Percentiles rank a stretch among this genome's conserved stretches.
These are phyloP conservation scores for Anableps anableps DNA, from an alignment of 2,797 vertebrate species.

Conservation along the genomic window DNA sequence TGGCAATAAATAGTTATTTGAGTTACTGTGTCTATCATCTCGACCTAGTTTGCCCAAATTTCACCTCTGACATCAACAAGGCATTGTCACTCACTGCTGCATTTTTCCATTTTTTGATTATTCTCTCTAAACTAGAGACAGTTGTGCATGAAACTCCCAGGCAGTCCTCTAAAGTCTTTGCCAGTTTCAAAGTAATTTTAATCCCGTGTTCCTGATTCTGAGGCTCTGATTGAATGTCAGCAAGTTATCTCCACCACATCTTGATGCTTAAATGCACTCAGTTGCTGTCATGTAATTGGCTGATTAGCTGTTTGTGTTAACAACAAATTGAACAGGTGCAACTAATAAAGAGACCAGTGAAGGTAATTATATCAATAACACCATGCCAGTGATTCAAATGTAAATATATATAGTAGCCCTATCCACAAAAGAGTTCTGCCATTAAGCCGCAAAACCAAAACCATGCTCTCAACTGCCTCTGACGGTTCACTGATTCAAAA, in stretches of 20 bases:
- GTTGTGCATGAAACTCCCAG: neutral
- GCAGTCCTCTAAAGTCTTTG: neutral
- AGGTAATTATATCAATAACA: neutral
- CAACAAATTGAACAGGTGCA: neutral
- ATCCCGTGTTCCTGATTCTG: neutral
- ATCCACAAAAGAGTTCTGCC: neutral
- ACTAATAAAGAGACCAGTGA: neutral
- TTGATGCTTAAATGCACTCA: neutral
- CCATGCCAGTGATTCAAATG: neutral
- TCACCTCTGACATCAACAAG: neutral
- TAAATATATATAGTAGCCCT: neutral
- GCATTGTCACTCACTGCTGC: neutral
- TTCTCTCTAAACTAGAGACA: neutral
- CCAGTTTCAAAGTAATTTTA: neutral
- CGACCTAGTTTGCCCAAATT: neutral
- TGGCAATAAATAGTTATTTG: too few species aligned
- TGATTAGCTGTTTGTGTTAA: neutral
- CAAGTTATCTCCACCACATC: neutral
- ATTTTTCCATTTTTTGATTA: neutral
- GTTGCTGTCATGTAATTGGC: neutral
- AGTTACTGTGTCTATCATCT: too few species aligned
- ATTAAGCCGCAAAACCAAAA: neutral
- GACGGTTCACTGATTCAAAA: neutral
- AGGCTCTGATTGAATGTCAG: neutral
- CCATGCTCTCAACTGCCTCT: neutral